Evolutionary conservation across 2,888 invertebrate species (phyloP).

Genomic region (Drosophila stalkeri): DNA sequence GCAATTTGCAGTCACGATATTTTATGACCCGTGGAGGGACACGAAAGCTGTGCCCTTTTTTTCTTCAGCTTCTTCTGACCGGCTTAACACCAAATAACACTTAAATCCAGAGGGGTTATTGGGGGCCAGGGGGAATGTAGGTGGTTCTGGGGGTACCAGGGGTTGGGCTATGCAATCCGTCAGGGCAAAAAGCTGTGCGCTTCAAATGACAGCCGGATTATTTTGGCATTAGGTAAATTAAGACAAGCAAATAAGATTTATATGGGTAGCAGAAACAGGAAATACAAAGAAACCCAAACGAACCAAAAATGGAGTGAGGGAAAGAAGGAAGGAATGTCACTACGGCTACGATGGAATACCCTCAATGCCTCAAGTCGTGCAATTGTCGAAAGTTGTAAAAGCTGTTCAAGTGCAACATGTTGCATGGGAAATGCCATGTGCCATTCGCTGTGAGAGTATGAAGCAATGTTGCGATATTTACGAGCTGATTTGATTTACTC

Average conservation of each 20-base stretch:
- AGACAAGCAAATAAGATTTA: conserved; percentile 73
- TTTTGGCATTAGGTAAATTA: conserved; percentile 64
- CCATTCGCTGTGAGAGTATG: conserved; percentile 4
- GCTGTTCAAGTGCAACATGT: neutral
- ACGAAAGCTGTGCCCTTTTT: conserved; percentile 36
- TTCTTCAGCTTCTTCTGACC: conserved; percentile 33
- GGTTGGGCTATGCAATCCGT: conserved; percentile 12
- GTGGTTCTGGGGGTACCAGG: neutral
- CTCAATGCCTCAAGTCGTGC: neutral
- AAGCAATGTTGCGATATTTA: conserved; percentile 47
- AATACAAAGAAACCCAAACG: neutral
- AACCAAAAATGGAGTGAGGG: neutral
- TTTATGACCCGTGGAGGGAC: conserved; percentile 47
- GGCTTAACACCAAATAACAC: conserved; percentile 48
- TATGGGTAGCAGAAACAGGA: conserved; percentile 24
- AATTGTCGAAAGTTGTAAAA: neutral
- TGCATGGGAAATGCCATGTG: neutral
- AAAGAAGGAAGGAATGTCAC: neutral
- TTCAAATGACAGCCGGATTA: conserved; percentile 48
- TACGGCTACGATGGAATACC: neutral
- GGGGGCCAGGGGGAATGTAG: neutral
- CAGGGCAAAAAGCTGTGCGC: conserved; percentile 38
- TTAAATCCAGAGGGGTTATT: conserved; percentile 27
- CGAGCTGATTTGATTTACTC: conserved; percentile 73
- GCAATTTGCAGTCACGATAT: conserved; percentile 43